These are phyloP conservation scores for Heloderma charlesbogerti DNA, from an alignment of 2,113 vertebrate species.

Conservation along the genomic window DNA sequence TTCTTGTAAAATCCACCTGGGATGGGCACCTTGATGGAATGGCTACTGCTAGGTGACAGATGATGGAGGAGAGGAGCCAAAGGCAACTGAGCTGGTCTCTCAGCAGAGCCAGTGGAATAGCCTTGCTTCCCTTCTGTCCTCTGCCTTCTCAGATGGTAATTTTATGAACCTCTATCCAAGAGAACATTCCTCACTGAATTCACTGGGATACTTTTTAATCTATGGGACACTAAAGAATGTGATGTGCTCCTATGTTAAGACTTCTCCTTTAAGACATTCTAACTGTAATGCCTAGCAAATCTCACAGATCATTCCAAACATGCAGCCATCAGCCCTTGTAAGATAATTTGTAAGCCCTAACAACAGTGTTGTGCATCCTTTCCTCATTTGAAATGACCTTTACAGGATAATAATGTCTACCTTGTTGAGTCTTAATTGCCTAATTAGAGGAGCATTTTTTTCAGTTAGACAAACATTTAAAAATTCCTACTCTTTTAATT, in stretches of 20 bases:
- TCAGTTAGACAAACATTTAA: slow-evolving; percentile 63
- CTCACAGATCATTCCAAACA: slow-evolving; percentile 43
- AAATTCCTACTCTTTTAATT: slow-evolving; percentile 49
- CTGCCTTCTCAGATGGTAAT: background rate
- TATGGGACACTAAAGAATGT: background rate
- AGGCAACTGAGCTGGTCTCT: background rate
- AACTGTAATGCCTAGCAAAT: background rate
- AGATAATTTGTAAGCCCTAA: slow-evolving; percentile 47
- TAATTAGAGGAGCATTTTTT: slow-evolving; percentile 70
- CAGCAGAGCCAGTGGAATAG: background rate
- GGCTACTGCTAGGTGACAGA: too few species aligned
- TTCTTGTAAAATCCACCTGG: too few species aligned
- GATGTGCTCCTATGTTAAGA: rapidly evolving
- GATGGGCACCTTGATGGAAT: too few species aligned
- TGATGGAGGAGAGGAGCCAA: background rate
- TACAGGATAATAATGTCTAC: slow-evolving; percentile 61
- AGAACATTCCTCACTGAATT: background rate
- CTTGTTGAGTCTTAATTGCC: slow-evolving; percentile 74
- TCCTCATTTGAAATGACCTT: slow-evolving; percentile 75
- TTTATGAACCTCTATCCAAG: background rate
- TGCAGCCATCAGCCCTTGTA: slow-evolving; percentile 34
- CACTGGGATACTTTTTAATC: background rate
- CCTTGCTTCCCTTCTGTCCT: background rate
- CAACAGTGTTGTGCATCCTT: slow-evolving; percentile 32
- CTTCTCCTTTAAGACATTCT: background rate